These are phyloP conservation scores for Tragopan temminckii DNA, from an alignment of 2,797 vertebrate species.

Conservation along the genomic window DNA sequence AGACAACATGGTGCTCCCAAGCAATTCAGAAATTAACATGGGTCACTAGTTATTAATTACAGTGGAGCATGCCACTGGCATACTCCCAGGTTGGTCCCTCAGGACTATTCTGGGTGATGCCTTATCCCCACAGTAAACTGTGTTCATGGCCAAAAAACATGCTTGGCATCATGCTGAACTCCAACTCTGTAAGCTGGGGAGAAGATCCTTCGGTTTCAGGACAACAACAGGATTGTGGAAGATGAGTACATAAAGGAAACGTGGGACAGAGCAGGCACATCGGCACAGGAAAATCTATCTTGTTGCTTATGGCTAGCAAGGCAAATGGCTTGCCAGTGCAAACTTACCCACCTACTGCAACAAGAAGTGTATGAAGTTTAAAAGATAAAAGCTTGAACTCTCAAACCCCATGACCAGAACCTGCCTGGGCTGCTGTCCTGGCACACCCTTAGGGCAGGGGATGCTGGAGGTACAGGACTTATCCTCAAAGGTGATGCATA, in stretches of 20 bases:
- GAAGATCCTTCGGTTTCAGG: background rate
- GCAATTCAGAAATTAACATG: rapidly evolving
- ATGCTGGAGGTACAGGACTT: background rate
- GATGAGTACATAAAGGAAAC: background rate
- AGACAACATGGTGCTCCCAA: rapidly evolving
- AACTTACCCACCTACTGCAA: background rate
- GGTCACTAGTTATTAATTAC: background rate
- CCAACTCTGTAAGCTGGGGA: background rate
- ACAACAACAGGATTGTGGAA: rapidly evolving
- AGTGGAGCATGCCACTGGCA: rapidly evolving
- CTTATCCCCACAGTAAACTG: background rate
- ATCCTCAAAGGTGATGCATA: background rate
- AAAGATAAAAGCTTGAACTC: background rate
- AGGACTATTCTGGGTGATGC: rapidly evolving
- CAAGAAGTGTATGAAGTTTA: background rate
- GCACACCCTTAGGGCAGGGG: background rate
- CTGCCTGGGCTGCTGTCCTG: background rate
- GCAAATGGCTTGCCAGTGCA: background rate
- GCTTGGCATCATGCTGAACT: background rate
- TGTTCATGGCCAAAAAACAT: rapidly evolving
- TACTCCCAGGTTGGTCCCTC: background rate
- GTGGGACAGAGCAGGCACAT: background rate
- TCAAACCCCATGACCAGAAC: background rate
- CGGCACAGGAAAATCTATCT: rapidly evolving
- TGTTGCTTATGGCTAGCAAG: background rate